Conservation (phyloP, 2,888 invertebrate species). For the Saturnia pavonia region DNA sequence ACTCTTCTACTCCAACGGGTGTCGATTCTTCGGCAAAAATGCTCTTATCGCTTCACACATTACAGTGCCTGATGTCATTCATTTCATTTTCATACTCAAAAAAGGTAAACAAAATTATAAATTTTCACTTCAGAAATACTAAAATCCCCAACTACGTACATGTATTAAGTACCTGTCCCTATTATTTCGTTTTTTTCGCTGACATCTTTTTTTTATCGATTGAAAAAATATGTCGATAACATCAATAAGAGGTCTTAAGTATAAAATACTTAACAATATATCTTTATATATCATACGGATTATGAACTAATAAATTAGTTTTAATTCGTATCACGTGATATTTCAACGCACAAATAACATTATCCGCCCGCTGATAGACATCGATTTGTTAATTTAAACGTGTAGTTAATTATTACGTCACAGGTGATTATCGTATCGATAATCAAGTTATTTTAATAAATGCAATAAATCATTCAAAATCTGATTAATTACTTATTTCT, state of each 20-base stretch:
- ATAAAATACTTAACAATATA: not conserved
- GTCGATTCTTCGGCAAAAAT: too few species aligned
- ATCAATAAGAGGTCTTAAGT: not conserved
- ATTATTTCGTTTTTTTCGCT: not conserved
- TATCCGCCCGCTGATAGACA: conserved; percentile 3
- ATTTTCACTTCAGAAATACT: too few species aligned
- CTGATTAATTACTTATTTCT: not conserved
- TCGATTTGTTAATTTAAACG: conserved; percentile 2
- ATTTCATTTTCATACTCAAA: too few species aligned
- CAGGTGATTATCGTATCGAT: not conserved
- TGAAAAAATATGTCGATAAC: not conserved
- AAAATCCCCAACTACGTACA: too few species aligned
- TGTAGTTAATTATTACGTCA: conserved; percentile 11
- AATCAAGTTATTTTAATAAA: conserved; percentile 9
- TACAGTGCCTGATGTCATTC: too few species aligned
- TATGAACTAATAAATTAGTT: conserved; percentile 4
- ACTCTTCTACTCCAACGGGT: too few species aligned
- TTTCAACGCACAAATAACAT: not conserved
- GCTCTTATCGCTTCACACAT: too few species aligned
- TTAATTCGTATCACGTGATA: conserved; percentile 8
- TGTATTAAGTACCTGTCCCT: not conserved
- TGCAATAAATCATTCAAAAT: not conserved
- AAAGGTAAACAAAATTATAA: too few species aligned
- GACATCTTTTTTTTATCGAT: not conserved
- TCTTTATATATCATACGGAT: not conserved